A percentile compares a stretch with the other conserved stretches of the same genome.
Conservation (phyloP, 2,113 vertebrate species). For the Seriola quinqueradiata region DNA sequence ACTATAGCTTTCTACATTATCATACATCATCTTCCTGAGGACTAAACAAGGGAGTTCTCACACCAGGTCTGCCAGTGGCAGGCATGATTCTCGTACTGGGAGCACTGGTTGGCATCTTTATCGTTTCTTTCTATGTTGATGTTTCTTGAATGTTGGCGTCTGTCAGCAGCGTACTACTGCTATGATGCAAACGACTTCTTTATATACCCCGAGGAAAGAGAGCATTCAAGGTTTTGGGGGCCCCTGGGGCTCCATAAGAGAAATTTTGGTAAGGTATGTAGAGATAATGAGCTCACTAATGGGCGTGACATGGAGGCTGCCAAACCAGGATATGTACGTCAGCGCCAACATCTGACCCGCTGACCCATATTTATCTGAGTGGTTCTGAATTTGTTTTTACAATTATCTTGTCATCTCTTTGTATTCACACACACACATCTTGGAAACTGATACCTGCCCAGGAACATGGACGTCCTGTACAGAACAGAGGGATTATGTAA, state of each 20-base stretch:
- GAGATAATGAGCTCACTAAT: conserved; percentile 56
- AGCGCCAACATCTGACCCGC: conserved; percentile 31
- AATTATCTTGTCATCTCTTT: conserved; percentile 27
- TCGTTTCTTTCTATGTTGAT: background rate
- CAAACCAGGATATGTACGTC: conserved; percentile 30
- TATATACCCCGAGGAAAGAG: conserved; percentile 46
- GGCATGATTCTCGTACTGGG: conserved; percentile 48
- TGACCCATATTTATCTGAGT: conserved; percentile 46
- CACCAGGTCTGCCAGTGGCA: conserved; percentile 35
- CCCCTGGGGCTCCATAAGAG: background rate
- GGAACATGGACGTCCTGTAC: background rate
- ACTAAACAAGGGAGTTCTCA: background rate
- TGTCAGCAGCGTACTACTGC: conserved; percentile 38
- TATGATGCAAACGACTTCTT: conserved; percentile 18
- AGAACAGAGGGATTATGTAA: background rate
- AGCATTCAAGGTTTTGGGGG: conserved; percentile 52
- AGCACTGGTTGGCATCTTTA: conserved; percentile 58
- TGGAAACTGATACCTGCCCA: conserved; percentile 2
- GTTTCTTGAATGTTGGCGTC: conserved; percentile 27
- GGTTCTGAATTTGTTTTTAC: background rate
- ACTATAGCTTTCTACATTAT: background rate
- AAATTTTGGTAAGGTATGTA: conserved; percentile 65
- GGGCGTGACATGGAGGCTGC: conserved; percentile 19
- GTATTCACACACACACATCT: conserved; percentile 19
- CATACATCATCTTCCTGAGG: background rate